Evolutionary conservation across 2,888 invertebrate species (phyloP).

Genomic region (Agrilus biguttatus): DNA sequence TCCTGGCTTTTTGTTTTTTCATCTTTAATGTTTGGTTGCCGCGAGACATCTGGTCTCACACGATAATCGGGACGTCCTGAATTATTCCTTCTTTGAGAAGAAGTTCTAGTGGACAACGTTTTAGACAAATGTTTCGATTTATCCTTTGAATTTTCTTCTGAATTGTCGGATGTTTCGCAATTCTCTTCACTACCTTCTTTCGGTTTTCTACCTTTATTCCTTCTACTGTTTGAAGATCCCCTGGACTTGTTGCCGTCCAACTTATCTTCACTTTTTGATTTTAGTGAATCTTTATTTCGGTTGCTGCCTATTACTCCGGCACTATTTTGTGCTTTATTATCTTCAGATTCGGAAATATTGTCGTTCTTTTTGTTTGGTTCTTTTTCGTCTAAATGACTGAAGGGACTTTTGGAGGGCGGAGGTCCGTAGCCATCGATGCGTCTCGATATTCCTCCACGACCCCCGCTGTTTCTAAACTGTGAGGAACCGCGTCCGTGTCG

Average conservation of each 20-base stretch:
- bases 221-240: constrained; percentile 21
- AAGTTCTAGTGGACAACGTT: constrained; percentile 16
- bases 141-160: constrained; percentile 10
- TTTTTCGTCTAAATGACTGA: constrained; percentile 34
- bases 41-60: constrained; percentile 11
- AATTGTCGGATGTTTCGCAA: constrained; percentile 14
- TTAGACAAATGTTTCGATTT: constrained; percentile 3
- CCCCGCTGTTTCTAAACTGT: constrained; percentile 27
- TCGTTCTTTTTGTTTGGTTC: constrained; percentile 21
- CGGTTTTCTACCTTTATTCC: constrained; percentile 27
- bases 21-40: constrained; percentile 5
- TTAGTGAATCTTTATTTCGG: constrained; percentile 7
- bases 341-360: constrained; percentile 30
- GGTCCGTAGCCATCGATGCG: constrained; percentile 65
- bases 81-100: constrained; percentile 15
- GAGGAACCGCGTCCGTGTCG: constrained; percentile 62
- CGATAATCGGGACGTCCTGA: constrained; percentile 21
- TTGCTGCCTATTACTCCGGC: constrained; percentile 44
- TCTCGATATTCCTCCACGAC: constrained; percentile 39
- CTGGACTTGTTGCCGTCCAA: constrained; percentile 16
- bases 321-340: constrained; percentile 35
- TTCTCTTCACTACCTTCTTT: constrained; percentile 8
- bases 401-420: constrained; percentile 67
- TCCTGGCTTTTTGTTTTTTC: constrained; percentile 8
- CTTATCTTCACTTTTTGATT: constrained; percentile 11